These are phyloP conservation scores for Oasisia sp. DNA, from an alignment of 2,888 invertebrate genomes.

Conservation along the genomic window DNA sequence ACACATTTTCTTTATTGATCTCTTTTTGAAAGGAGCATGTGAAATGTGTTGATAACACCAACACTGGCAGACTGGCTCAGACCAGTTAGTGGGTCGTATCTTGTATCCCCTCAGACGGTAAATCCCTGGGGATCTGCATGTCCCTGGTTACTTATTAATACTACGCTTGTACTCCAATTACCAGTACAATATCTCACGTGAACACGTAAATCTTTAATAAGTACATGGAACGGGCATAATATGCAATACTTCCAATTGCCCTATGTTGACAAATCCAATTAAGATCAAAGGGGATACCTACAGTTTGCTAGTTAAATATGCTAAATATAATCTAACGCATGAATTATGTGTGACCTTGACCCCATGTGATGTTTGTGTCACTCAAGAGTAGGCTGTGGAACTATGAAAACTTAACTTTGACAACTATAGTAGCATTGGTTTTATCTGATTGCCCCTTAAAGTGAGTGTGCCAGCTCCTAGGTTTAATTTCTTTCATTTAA, in stretches of 20 bases:
- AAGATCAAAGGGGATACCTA: background rate
- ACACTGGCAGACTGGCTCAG: background rate
- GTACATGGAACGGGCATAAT: background rate
- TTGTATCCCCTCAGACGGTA: background rate
- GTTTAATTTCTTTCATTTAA: too few species aligned
- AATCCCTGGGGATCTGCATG: background rate
- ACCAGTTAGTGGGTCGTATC: background rate
- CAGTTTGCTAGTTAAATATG: too few species aligned
- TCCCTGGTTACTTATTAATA: conserved; percentile 3
- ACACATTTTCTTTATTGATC: background rate
- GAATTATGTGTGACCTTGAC: too few species aligned
- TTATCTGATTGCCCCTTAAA: too few species aligned
- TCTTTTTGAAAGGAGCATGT: background rate
- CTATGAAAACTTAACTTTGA: too few species aligned
- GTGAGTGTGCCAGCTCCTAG: too few species aligned
- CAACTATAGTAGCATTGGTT: too few species aligned
- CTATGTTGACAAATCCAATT: background rate
- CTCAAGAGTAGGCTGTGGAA: too few species aligned
- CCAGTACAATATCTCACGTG: background rate
- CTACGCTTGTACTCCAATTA: background rate
- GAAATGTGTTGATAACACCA: background rate
- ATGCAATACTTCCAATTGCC: background rate
- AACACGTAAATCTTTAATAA: background rate
- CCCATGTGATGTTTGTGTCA: too few species aligned
- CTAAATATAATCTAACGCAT: too few species aligned